These are phyloP conservation scores for Nomia melanderi DNA, from an alignment of 1,140 invertebrate genomes.

Conservation along the genomic window DNA sequence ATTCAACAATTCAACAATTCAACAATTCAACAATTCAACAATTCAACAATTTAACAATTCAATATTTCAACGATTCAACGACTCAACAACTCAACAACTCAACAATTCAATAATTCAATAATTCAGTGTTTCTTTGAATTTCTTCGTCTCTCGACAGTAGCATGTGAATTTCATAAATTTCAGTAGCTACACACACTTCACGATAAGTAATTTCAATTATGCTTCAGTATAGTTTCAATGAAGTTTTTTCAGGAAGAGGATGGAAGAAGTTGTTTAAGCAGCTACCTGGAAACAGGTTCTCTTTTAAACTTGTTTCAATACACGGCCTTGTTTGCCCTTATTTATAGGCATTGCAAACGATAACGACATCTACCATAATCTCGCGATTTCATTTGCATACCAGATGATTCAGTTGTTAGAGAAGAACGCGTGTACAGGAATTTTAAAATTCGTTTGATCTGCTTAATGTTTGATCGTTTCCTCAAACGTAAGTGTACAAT, in stretches of 20 bases:
- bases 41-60: too few species aligned
- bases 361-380: neutral
- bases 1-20: too few species aligned
- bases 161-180: neutral
- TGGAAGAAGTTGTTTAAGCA: conserved; percentile 4
- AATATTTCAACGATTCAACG: too few species aligned
- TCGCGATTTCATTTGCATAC: neutral
- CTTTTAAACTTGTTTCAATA: conserved; percentile 7
- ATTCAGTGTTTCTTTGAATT: too few species aligned
- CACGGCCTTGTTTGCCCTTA: conserved; percentile 6
- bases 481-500: neutral
- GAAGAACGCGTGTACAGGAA: too few species aligned
- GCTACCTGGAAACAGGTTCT: conserved; percentile 10
- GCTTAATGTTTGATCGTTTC: neutral
- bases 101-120: too few species aligned
- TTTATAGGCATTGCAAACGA: neutral
- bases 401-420: neutral
- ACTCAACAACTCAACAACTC: too few species aligned
- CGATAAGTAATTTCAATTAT: neutral
- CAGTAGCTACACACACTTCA: neutral
- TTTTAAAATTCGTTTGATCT: neutral
- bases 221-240: too few species aligned
- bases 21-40: too few species aligned
- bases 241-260: conserved; percentile 8
- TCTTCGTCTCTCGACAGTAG: too few species aligned